These are phyloP conservation scores for Sebastes glaucus DNA, from an alignment of 2,797 vertebrate species.

Conservation along the genomic window DNA sequence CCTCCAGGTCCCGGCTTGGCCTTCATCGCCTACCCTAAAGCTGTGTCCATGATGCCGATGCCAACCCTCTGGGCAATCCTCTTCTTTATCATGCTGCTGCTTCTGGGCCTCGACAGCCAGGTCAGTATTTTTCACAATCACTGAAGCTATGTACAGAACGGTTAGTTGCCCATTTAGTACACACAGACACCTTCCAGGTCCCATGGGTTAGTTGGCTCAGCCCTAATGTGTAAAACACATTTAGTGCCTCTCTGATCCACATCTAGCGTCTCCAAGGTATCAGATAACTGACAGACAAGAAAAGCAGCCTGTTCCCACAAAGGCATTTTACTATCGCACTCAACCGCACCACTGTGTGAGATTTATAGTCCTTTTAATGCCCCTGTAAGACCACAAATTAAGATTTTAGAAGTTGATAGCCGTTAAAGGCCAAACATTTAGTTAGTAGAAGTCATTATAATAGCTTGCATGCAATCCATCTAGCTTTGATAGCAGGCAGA, in stretches of 20 bases:
- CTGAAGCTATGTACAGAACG: conserved; percentile 5
- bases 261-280: conserved; percentile 35
- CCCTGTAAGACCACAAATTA: not conserved
- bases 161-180: conserved; percentile 5
- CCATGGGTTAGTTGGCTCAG: conserved; percentile 10
- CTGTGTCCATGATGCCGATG: conserved; percentile 98
- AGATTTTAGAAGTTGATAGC: not conserved
- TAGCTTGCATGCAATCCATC: not conserved
- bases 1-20: conserved; percentile 95
- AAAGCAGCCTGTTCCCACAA: conserved; percentile 38
- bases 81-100: conserved; percentile 99
- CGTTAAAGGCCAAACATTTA: conserved; percentile 1
- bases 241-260: conserved; percentile 37
- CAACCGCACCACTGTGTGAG: not conserved
- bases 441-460: not conserved
- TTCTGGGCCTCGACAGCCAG: conserved; percentile 99
- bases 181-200: not conserved
- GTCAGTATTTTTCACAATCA: conserved; percentile 74
- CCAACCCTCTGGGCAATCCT: conserved; percentile 98
- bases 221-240: conserved; percentile 54
- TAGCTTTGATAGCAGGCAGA: conserved; percentile 30
- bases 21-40: conserved; percentile 99
- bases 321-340: conserved; percentile 42
- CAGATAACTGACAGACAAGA: conserved; percentile 36
- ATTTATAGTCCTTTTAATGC: conserved; percentile 11